Evolutionary conservation across 2,113 vertebrate species (phyloP).

Genomic region (Vimba vimba): DNA sequence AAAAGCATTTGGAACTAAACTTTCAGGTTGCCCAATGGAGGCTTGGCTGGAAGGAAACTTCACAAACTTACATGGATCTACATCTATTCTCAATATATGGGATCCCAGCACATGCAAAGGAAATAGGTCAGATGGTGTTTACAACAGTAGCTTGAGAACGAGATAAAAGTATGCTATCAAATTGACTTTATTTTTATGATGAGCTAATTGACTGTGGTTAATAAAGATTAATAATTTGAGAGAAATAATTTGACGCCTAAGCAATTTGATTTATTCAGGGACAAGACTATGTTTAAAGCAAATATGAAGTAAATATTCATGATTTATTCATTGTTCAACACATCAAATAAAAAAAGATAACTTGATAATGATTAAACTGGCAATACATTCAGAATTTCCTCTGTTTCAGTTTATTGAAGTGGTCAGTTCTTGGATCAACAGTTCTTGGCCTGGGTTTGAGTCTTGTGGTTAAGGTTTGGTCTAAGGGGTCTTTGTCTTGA

Average conservation of each 20-base stretch:
- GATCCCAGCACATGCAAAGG: background rate
- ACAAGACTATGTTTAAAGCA: background rate
- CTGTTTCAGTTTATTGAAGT: too few species aligned
- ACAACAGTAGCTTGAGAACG: background rate
- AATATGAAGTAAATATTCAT: background rate
- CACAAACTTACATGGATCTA: background rate
- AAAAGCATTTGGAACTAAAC: background rate
- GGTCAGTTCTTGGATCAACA: background rate
- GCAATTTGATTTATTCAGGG: background rate
- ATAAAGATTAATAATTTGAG: too few species aligned
- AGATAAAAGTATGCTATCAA: background rate
- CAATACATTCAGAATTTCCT: too few species aligned
- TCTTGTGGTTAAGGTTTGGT: background rate
- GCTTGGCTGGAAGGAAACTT: background rate
- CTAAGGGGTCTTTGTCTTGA: background rate
- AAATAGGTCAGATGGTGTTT: background rate
- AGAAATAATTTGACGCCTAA: too few species aligned
- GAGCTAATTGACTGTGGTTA: background rate
- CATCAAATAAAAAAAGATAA: background rate
- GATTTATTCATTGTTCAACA: background rate
- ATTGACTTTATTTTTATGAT: slow-evolving; percentile 5
- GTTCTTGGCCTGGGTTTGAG: background rate
- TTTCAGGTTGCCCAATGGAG: background rate
- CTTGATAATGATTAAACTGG: too few species aligned
- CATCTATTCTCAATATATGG: background rate